These are phyloP conservation scores for Hofmannophila pseudospretella DNA, from an alignment of 2,888 invertebrate species.

Conservation along the genomic window DNA sequence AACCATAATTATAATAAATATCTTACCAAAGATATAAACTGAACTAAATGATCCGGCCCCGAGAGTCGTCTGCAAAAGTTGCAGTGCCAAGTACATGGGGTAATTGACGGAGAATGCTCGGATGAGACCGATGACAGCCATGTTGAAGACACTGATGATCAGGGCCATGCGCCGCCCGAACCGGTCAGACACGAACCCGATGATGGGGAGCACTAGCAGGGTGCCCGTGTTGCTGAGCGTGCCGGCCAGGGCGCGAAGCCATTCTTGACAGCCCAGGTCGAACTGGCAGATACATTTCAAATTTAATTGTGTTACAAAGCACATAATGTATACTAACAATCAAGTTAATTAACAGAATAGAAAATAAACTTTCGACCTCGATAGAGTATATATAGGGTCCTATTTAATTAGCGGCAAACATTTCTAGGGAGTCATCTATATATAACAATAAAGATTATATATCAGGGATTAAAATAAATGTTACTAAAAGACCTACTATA, in stretches of 20 bases:
- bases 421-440: no score
- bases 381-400: no score
- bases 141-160: slow-evolving; percentile 58
- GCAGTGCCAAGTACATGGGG: slow-evolving; percentile 55
- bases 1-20: not conserved
- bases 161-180: slow-evolving; percentile 57
- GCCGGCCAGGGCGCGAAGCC: slow-evolving; percentile 85
- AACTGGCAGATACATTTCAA: slow-evolving; percentile 33
- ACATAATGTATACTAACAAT: no score
- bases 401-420: no score
- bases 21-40: slow-evolving; percentile 61
- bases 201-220: slow-evolving; percentile 81
- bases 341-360: no score
- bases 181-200: slow-evolving; percentile 84
- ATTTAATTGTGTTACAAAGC: no score
- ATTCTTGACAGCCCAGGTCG: slow-evolving; percentile 73
- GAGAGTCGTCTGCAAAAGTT: slow-evolving; percentile 59
- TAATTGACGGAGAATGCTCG: slow-evolving; percentile 63
- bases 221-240: slow-evolving; percentile 85
- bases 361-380: no score
- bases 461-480: no score
- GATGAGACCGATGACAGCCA: slow-evolving; percentile 51
- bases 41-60: slow-evolving; percentile 65
- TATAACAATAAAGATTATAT: no score
- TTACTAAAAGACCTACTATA: no score